Conservation (phyloP, 1,140 invertebrate genomes). For the Drosophila biarmipes region DNA sequence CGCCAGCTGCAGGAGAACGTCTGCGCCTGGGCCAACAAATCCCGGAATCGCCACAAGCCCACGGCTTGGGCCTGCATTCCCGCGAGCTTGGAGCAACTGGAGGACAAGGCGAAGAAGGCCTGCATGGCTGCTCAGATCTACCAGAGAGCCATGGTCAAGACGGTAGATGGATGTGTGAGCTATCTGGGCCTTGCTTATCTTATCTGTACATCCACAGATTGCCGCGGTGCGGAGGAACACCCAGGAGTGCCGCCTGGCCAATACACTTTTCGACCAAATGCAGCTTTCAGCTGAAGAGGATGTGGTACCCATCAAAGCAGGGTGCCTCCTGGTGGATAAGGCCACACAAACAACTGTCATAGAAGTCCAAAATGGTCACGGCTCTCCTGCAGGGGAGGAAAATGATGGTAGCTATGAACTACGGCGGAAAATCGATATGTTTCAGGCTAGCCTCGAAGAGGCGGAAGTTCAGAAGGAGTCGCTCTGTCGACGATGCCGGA, state of each 20-base stretch:
- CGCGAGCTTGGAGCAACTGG: slow-evolving; percentile 51
- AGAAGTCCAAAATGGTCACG: slow-evolving; percentile 7
- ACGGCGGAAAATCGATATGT: slow-evolving; percentile 76
- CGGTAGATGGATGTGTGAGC: slow-evolving; percentile 26
- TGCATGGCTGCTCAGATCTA: slow-evolving; percentile 71
- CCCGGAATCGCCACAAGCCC: slow-evolving; percentile 64
- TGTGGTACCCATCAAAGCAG: background rate
- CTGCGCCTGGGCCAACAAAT: slow-evolving; percentile 54
- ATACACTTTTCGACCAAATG: slow-evolving; percentile 59
- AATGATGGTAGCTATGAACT: slow-evolving; percentile 41
- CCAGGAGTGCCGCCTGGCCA: slow-evolving; percentile 58
- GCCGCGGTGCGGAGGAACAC: slow-evolving; percentile 60
- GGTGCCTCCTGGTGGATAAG: slow-evolving; percentile 27
- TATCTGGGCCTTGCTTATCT: background rate
- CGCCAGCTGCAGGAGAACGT: slow-evolving; percentile 76
- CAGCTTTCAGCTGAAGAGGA: slow-evolving; percentile 12
- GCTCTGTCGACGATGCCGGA: slow-evolving; percentile 8
- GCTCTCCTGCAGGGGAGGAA: slow-evolving; percentile 8
- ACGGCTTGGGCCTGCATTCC: slow-evolving; percentile 62
- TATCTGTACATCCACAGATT: slow-evolving; percentile 39
- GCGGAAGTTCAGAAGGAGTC: slow-evolving; percentile 4
- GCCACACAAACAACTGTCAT: slow-evolving; percentile 54
- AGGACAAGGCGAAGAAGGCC: slow-evolving; percentile 61
- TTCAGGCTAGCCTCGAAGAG: slow-evolving; percentile 46
- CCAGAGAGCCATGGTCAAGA: slow-evolving; percentile 76